Conservation (phyloP, 2,113 vertebrate species). For the Glaucidium brasilianum region DNA sequence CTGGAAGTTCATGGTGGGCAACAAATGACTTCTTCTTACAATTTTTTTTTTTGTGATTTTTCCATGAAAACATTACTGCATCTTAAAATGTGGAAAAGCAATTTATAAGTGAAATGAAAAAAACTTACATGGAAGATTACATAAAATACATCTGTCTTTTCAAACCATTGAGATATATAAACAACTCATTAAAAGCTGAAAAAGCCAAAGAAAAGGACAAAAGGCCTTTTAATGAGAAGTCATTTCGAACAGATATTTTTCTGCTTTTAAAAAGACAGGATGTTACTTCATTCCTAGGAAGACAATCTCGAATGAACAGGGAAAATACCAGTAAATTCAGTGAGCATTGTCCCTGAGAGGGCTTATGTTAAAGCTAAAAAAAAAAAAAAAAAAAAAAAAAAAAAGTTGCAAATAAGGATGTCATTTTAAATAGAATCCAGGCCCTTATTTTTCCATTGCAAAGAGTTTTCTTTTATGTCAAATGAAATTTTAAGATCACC, state of each 20-base stretch:
- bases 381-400: neutral
- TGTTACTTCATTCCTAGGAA: slow-evolving; percentile 47
- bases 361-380: neutral
- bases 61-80: slow-evolving; percentile 59
- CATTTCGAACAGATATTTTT: slow-evolving; percentile 36
- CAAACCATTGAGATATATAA: slow-evolving; percentile 71
- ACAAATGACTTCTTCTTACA: slow-evolving; percentile 60
- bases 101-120: slow-evolving; percentile 81
- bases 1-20: slow-evolving; percentile 63
- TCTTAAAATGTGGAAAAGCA: slow-evolving; percentile 85
- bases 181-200: slow-evolving; percentile 66
- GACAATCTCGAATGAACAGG: slow-evolving; percentile 19
- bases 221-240: slow-evolving; percentile 68
- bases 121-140: slow-evolving; percentile 74
- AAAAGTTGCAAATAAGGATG: slow-evolving; percentile 42
- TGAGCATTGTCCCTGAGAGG: slow-evolving; percentile 1
- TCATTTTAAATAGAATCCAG: slow-evolving; percentile 67
- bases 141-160: slow-evolving; percentile 79
- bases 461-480: slow-evolving; percentile 72
- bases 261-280: slow-evolving; percentile 39
- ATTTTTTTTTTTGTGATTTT: slow-evolving; percentile 63
- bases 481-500: slow-evolving; percentile 78
- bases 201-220: slow-evolving; percentile 67
- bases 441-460: slow-evolving; percentile 61
- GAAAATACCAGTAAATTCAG: slow-evolving; percentile 27